Conservation (phyloP, 2,797 vertebrate genomes). For the Hozukius guyotensis region DNA sequence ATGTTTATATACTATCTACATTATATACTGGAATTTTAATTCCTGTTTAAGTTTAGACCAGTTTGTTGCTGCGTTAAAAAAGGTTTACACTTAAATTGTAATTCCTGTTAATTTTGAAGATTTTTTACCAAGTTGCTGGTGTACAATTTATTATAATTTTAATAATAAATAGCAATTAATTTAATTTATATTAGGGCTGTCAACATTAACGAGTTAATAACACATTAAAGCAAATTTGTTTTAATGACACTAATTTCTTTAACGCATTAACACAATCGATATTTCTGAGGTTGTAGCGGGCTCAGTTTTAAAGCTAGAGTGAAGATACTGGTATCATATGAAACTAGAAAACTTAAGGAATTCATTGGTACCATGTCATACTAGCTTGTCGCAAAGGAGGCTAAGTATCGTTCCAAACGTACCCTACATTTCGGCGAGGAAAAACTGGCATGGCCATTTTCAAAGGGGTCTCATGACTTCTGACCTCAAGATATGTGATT, state of each 20-base stretch:
- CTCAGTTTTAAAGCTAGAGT: no score
- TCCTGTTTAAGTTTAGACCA: background rate
- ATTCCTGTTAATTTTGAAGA: background rate
- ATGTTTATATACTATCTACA: background rate
- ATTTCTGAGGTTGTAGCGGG: background rate
- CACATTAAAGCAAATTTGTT: background rate
- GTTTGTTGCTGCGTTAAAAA: background rate
- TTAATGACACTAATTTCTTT: background rate
- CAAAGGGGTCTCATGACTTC: background rate
- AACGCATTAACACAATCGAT: background rate
- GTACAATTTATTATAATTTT: background rate
- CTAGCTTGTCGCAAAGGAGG: background rate
- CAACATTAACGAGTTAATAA: fast-evolving
- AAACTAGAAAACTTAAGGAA: no score
- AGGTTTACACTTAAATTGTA: background rate
- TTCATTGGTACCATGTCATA: no score
- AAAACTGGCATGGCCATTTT: background rate
- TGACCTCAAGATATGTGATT: background rate
- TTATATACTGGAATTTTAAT: background rate
- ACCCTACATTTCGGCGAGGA: fast-evolving
- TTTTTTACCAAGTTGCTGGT: background rate
- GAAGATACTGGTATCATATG: no score
- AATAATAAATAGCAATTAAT: background rate
- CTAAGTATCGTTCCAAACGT: background rate
- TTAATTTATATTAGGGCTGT: background rate